Conservation (phyloP, 2,888 invertebrate genomes). For the Cerceris ruficornis region DNA sequence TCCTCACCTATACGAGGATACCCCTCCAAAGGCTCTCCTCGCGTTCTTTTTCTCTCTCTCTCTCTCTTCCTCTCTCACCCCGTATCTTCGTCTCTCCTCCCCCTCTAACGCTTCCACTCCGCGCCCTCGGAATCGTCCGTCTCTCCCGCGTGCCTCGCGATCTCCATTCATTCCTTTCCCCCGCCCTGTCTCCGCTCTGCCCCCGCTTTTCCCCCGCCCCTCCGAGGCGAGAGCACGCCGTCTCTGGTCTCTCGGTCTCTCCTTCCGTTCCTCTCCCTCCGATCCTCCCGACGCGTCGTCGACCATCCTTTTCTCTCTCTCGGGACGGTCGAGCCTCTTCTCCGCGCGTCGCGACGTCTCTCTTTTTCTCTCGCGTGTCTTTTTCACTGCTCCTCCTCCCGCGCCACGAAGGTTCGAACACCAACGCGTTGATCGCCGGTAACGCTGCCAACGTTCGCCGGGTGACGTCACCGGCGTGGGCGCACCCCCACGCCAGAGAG, state of each 20-base stretch:
- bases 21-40: slow-evolving; percentile 27
- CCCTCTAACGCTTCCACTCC: slow-evolving; percentile 31
- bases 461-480: slow-evolving; percentile 80
- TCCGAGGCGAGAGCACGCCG: background rate
- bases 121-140: slow-evolving; percentile 64
- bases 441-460: slow-evolving; percentile 77
- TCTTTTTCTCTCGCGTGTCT: slow-evolving; percentile 50
- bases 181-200: slow-evolving; percentile 35
- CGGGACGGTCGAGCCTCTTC: slow-evolving; percentile 6
- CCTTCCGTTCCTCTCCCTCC: slow-evolving; percentile 4
- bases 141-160: slow-evolving; percentile 71
- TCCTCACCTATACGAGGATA: slow-evolving; percentile 57
- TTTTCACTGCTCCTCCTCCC: slow-evolving; percentile 41
- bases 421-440: slow-evolving; percentile 69
- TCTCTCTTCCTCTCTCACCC: slow-evolving; percentile 25
- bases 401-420: slow-evolving; percentile 55
- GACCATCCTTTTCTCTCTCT: slow-evolving; percentile 21
- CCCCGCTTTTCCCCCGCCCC: slow-evolving; percentile 8
- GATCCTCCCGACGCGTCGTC: background rate
- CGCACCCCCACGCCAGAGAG: slow-evolving; percentile 77
- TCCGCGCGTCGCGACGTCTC: slow-evolving; percentile 5
- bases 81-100: slow-evolving; percentile 18
- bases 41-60: slow-evolving; percentile 15
- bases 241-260: slow-evolving; percentile 19
- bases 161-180: slow-evolving; percentile 78